These are phyloP conservation scores for Heliconius ismenius DNA, from an alignment of 2,888 invertebrate genomes.

Conservation along the genomic window DNA sequence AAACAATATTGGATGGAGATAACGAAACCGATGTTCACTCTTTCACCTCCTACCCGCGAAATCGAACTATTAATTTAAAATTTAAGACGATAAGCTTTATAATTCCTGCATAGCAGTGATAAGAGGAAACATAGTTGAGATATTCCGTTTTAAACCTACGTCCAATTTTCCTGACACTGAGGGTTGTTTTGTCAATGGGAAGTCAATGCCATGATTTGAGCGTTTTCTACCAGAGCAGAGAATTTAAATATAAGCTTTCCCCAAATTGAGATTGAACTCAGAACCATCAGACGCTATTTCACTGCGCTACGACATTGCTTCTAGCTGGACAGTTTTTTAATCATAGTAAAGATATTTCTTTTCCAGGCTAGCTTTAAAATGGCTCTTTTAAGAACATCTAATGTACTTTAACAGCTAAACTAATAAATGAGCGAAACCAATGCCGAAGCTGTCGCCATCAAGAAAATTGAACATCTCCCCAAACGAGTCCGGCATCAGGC, in stretches of 20 bases:
- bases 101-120: not conserved
- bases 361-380: not conserved
- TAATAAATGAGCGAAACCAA: conserved; percentile 54
- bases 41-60: too few relatives aligned
- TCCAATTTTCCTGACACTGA: not conserved
- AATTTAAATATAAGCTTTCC: not conserved
- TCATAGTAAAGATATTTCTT: not conserved
- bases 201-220: not conserved
- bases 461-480: conserved; percentile 77
- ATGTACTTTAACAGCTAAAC: not conserved
- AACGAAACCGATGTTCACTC: too few relatives aligned
- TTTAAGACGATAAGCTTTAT: not conserved
- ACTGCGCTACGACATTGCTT: not conserved
- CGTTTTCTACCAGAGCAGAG: not conserved
- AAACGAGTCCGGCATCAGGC: conserved; percentile 74
- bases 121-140: too few relatives aligned
- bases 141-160: not conserved
- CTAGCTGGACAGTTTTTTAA: not conserved
- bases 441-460: conserved; percentile 78
- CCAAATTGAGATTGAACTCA: not conserved
- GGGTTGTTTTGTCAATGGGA: not conserved
- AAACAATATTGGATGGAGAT: too few relatives aligned
- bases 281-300: not conserved
- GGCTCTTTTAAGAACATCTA: not conserved
- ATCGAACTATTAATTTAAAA: not conserved